A percentile compares a stretch with the other conserved stretches of the same genome.
These are phyloP conservation scores for Parapristionchus giblindavisi DNA, from an alignment of 2,888 invertebrate genomes.

Conservation along the genomic window DNA sequence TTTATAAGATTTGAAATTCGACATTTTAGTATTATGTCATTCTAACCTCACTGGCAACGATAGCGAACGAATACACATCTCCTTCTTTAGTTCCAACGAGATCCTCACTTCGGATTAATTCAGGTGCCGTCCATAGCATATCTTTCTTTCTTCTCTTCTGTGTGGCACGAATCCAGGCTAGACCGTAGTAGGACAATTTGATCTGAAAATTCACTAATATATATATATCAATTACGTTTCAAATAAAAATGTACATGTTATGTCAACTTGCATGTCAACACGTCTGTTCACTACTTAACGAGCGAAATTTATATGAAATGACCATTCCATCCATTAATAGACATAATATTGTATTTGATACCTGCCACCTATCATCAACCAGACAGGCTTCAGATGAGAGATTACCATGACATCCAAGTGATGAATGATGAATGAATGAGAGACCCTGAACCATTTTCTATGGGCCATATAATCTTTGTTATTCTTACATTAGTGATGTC, in stretches of 20 bases:
- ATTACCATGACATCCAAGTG: conserved; percentile 36
- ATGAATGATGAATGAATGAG: conserved; percentile 36
- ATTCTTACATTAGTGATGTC: conserved; percentile 57
- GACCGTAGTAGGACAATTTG: conserved; percentile 55
- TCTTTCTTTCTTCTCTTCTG: conserved; percentile 30
- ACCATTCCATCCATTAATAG: neutral
- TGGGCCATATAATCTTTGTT: neutral
- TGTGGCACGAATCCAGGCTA: conserved; percentile 43
- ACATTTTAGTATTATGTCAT: neutral
- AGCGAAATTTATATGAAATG: too few species aligned
- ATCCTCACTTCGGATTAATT: conserved; percentile 35
- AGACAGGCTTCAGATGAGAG: conserved; percentile 41
- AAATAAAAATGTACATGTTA: neutral
- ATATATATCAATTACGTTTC: neutral
- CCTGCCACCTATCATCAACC: conserved; percentile 44
- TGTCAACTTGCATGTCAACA: too few species aligned
- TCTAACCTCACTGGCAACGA: conserved; percentile 56
- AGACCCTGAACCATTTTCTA: conserved; percentile 31
- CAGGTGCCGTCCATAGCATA: conserved; percentile 37
- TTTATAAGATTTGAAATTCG: neutral
- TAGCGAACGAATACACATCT: conserved; percentile 66
- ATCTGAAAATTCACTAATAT: conserved; percentile 45
- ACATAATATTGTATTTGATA: neutral
- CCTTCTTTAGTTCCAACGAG: conserved; percentile 53
- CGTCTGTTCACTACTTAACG: too few species aligned